Conservation (phyloP, 2,113 vertebrate species). For the Bubo bubo region DNA sequence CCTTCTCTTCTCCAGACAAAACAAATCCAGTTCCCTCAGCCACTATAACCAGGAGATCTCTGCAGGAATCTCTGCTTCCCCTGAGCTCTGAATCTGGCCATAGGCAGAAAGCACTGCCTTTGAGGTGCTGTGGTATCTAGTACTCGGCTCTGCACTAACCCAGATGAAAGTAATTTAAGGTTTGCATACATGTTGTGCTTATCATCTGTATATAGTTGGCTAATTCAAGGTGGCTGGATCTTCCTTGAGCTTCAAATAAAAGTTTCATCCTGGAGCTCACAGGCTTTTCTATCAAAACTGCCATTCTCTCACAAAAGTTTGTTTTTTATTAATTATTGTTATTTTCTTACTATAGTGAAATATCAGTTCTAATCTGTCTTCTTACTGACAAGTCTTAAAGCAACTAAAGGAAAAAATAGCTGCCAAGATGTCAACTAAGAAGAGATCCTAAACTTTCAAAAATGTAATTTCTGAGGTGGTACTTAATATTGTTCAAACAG, state of each 20-base stretch:
- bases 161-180: background rate
- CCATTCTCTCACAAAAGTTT: background rate
- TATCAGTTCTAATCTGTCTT: background rate
- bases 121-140: background rate
- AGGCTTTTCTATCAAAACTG: background rate
- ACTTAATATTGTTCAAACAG: background rate
- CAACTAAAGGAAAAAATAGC: background rate
- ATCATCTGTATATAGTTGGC: background rate
- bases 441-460: background rate
- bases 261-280: background rate
- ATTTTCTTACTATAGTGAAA: background rate
- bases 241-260: background rate
- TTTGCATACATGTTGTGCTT: background rate
- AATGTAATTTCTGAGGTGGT: background rate
- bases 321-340: background rate
- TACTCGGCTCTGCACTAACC: background rate
- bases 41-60: background rate
- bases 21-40: background rate
- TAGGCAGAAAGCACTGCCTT: background rate
- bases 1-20: background rate
- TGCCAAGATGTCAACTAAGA: background rate
- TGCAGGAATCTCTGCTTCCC: background rate
- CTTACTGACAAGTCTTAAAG: background rate
- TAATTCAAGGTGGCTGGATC: background rate
- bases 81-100: background rate